Evolutionary conservation across 2,113 vertebrate genomes (phyloP), one percentile per base, ranked within the genome.

Genomic region (Buteo buteo): DNA sequence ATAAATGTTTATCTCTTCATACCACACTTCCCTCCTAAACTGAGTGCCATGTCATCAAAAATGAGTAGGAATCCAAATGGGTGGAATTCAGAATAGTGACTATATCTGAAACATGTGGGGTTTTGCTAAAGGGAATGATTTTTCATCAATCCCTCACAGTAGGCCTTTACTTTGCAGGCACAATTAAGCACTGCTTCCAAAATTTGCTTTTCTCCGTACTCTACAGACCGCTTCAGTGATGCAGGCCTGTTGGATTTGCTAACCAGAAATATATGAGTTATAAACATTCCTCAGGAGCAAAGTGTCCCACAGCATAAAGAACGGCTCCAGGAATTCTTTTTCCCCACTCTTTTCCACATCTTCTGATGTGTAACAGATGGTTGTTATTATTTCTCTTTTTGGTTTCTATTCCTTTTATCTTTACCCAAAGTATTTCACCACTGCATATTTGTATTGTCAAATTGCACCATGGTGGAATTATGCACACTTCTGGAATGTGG

Each of bases 301-400:
- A 83, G 44, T 1, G 0, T 78, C 77, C 82, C 77, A 71, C 58
- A 74, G 64, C 47, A 28, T 52, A 69, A 90, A 81, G 61, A 86
- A 88, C 9, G 6, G 16, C 55, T 86, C 70, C 84, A 66, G 47
- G 69, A 95, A 86, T 92, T 67, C 22, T 94, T 93, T 82, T 74
- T 44, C 65, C 11, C 32, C 7, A 13, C 50, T 82, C 55, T 81
- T 77, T 86, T 95, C 69, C 72, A 94, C 38, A 78, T 86, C 76
- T 91, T 94, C 76, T 94, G 61, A 96, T 95, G 86, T 67, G 34
- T 81, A 94, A 92, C 96, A 97, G 83, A 96, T 96, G 94, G 88
- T 54, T 36, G 24, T 38, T 92, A 85, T 85, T 95, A 86, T 88
- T 95, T 96, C 83, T 94, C n/a, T 67, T 94, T 91, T 95, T 71